Percentiles rank a stretch among this genome's conserved stretches.
Evolutionary conservation across 2,888 invertebrate genomes (phyloP).

Genomic region (Amphiduros pacificus): DNA sequence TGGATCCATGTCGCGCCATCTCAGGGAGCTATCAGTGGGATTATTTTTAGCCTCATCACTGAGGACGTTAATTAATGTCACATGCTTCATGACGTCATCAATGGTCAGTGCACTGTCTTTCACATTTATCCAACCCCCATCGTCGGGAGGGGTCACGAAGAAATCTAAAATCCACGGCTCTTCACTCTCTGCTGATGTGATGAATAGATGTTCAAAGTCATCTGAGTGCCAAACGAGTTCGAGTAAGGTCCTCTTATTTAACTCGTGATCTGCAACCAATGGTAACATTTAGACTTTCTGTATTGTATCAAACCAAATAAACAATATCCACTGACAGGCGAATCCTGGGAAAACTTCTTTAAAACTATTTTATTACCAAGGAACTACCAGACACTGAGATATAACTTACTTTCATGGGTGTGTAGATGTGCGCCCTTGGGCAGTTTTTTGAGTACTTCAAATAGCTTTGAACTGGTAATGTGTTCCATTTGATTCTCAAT

Average conservation of each 20-base stretch:
- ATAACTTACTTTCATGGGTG: slow-evolving; percentile 31
- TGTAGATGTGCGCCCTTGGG: slow-evolving; percentile 35
- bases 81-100: slow-evolving; percentile 19
- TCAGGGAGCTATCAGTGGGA: slow-evolving; percentile 24
- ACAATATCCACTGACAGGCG: too few species aligned
- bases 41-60: slow-evolving; percentile 14
- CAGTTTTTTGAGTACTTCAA: slow-evolving; percentile 23
- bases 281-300: neutral
- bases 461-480: slow-evolving; percentile 28
- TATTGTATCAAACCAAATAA: too few species aligned
- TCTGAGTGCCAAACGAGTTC: slow-evolving; percentile 5
- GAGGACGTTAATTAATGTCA: slow-evolving; percentile 21
- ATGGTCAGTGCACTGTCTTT: slow-evolving; percentile 13
- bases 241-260: neutral
- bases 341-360: too few species aligned
- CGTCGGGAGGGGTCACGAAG: slow-evolving; percentile 24
- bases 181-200: neutral
- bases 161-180: slow-evolving; percentile 26
- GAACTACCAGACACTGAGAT: neutral
- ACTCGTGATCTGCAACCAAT: slow-evolving; percentile 18
- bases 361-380: too few species aligned
- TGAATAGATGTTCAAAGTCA: slow-evolving; percentile 13
- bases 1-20: slow-evolving; percentile 27
- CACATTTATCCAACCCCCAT: slow-evolving; percentile 17
- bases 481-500: slow-evolving; percentile 24